These are phyloP conservation scores for Myripristis jacobus DNA, from an alignment of 2,797 vertebrate species.

Conservation along the genomic window DNA sequence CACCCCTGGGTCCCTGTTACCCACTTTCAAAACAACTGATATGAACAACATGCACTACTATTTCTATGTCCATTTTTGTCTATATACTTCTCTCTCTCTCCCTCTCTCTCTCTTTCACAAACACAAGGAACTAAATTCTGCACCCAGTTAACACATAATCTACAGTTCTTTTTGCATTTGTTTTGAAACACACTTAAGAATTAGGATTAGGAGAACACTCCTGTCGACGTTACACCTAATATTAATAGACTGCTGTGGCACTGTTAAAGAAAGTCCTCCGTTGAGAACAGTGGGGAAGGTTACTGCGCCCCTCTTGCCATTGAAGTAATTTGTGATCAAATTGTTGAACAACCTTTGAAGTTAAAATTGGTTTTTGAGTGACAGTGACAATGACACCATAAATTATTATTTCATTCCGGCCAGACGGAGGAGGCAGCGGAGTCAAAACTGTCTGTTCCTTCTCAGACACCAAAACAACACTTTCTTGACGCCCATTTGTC, in stretches of 20 bases:
- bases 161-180: constrained; percentile 1
- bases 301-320: constrained; percentile 26
- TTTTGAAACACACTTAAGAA: not conserved
- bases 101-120: no score
- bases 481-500: constrained; percentile 19
- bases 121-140: no score
- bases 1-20: no score
- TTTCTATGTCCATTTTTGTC: no score
- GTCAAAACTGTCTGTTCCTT: constrained; percentile 20
- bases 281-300: constrained; percentile 35
- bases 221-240: constrained; percentile 10
- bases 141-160: no score
- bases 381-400: constrained; percentile 34
- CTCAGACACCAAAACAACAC: not conserved
- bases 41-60: no score
- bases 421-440: constrained; percentile 22
- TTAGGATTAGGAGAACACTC: not conserved
- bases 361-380: constrained; percentile 49
- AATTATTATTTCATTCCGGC: constrained; percentile 42
- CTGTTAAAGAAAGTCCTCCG: constrained; percentile 22
- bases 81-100: no score
- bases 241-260: not conserved
- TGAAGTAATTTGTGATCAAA: constrained; percentile 32
- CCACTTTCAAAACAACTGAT: no score
- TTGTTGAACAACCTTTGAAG: constrained; percentile 57